Percentiles rank a stretch among this genome's conserved stretches.
Conservation (phyloP, 1,140 invertebrate species). For the Paramacrobiotus metropolitanus region DNA sequence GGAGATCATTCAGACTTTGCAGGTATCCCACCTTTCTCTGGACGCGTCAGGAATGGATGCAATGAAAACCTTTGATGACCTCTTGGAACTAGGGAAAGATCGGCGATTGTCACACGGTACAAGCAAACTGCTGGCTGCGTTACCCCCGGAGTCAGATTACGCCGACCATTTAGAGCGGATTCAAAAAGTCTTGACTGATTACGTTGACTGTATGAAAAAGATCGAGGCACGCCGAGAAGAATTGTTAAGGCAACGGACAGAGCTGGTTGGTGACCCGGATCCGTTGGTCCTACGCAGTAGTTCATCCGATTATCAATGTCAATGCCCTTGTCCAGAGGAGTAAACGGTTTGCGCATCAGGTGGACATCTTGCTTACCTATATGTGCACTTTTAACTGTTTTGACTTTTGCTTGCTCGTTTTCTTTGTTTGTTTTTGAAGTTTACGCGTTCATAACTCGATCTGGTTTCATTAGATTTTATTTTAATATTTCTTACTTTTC, state of each 20-base stretch:
- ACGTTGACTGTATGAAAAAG: not conserved
- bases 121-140: not conserved
- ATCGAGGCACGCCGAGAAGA: not conserved
- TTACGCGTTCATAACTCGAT: too few species aligned
- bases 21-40: not conserved
- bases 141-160: not conserved
- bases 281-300: too few species aligned
- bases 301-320: too few species aligned
- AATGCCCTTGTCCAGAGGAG: too few species aligned
- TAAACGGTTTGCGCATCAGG: too few species aligned
- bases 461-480: too few species aligned
- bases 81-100: not conserved
- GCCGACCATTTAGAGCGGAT: not conserved
- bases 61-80: not conserved
- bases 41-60: not conserved
- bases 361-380: too few species aligned
- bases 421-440: too few species aligned
- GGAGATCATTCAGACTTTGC: not conserved
- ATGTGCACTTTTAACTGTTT: too few species aligned
- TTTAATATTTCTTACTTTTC: too few species aligned
- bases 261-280: not conserved
- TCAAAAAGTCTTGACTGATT: not conserved
- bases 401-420: too few species aligned
- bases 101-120: not conserved
- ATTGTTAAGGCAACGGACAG: not conserved